A percentile compares a stretch with the other conserved stretches of the same genome.
phyloP scores from a whole-genome alignment of 2,113 vertebrate species.

The Oncorhynchus gorbuscha region DNA sequence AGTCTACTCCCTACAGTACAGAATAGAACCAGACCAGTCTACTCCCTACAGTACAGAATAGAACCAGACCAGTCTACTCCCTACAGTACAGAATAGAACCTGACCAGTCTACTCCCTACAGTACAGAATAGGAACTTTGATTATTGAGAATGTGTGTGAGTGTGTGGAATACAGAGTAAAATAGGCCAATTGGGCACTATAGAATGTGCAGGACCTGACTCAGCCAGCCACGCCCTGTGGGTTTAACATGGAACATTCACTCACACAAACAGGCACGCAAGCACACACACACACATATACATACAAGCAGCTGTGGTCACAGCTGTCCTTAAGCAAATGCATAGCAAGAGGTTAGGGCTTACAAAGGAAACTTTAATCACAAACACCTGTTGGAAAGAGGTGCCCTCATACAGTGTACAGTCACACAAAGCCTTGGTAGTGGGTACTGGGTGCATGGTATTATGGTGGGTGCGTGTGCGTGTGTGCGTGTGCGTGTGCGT shows the following conservation, averaged over 20 bases:
- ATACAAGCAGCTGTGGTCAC: neutral
- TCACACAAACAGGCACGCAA: neutral
- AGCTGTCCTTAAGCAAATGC: constrained; percentile 5
- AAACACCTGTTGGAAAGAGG: neutral
- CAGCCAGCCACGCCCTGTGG: neutral
- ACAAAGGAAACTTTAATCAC: neutral
- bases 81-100: no score
- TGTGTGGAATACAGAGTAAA: neutral
- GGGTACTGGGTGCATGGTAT: no score
- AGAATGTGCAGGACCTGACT: no score
- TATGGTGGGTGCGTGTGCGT: neutral
- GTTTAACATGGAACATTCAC: neutral
- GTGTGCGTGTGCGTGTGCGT: neutral
- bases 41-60: no score
- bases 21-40: no score
- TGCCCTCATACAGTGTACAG: neutral
- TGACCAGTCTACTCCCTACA: no score
- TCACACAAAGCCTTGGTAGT: neutral
- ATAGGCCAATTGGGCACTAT: no score
- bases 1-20: no score
- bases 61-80: no score
- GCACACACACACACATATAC: neutral
- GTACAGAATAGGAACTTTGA: no score
- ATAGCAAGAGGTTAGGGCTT: neutral
- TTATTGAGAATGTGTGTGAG: neutral